These are phyloP conservation scores for Falco peregrinus DNA, from an alignment of 2,797 vertebrate genomes.

Conservation along the genomic window DNA sequence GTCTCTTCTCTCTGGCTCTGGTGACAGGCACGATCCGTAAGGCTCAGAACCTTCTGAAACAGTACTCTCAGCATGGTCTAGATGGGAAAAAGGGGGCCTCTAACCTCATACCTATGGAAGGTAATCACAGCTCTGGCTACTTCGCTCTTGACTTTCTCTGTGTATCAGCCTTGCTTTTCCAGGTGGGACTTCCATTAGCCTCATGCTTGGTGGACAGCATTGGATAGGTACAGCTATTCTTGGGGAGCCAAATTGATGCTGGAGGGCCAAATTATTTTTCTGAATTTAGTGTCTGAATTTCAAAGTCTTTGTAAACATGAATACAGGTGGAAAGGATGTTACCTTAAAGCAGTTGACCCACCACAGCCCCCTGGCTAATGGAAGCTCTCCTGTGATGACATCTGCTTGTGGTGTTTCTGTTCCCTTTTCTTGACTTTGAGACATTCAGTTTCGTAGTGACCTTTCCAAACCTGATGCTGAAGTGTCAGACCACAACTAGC, in stretches of 20 bases:
- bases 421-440: slow-evolving; percentile 50
- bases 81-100: slow-evolving; percentile 99
- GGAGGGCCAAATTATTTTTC: neutral
- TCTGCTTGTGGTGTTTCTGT: slow-evolving; percentile 60
- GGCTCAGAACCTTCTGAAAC: slow-evolving; percentile 99
- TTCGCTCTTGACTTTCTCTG: slow-evolving; percentile 53
- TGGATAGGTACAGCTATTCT: neutral
- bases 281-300: neutral
- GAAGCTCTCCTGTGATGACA: slow-evolving; percentile 67
- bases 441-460: slow-evolving; percentile 43
- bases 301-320: neutral
- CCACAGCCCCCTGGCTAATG: slow-evolving; percentile 54
- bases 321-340: neutral
- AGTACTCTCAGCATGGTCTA: slow-evolving; percentile 99
- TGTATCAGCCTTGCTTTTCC: slow-evolving; percentile 58
- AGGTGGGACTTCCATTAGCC: slow-evolving; percentile 68
- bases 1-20: slow-evolving; percentile 82
- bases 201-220: neutral
- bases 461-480: slow-evolving; percentile 65
- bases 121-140: slow-evolving; percentile 83
- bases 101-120: slow-evolving; percentile 99
- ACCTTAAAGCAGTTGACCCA: neutral
- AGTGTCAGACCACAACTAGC: slow-evolving; percentile 18
- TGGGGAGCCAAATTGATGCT: neutral
- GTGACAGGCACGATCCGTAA: slow-evolving; percentile 99